Percentiles rank a stretch among this genome's conserved stretches.
Conservation (phyloP, 53 echinoderm and acorn worm genomes). For the Apostichopus leukothele region DNA sequence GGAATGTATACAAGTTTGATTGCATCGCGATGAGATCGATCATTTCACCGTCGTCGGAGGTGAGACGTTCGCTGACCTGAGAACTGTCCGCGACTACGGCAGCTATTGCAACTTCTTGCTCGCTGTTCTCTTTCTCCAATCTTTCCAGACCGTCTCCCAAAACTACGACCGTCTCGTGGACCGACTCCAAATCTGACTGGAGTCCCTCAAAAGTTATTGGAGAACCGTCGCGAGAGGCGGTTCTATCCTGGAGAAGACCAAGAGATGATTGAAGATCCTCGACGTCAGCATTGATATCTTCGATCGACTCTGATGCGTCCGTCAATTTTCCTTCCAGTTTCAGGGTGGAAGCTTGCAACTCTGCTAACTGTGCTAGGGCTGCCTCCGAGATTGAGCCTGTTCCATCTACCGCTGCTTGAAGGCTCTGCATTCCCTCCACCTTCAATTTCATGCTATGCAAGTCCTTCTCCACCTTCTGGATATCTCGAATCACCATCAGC, state of each 20-base stretch:
- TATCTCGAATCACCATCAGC: background rate
- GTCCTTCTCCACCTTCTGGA: constrained; percentile 11
- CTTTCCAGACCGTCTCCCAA: constrained; percentile 8
- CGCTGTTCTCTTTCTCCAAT: constrained; percentile 15
- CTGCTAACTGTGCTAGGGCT: constrained; percentile 4
- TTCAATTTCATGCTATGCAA: constrained; percentile 7
- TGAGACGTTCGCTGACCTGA: background rate
- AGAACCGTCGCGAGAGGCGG: constrained; percentile 8
- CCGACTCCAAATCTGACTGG: background rate
- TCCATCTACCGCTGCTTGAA: constrained; percentile 16
- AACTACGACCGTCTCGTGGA: background rate
- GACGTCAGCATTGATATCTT: background rate
- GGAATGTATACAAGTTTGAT: constrained; percentile 21
- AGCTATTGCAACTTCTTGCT: constrained; percentile 12
- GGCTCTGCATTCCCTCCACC: constrained; percentile 39
- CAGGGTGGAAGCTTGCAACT: background rate
- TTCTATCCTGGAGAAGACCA: background rate
- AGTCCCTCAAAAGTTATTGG: constrained; percentile 18
- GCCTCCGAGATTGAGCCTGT: background rate
- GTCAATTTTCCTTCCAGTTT: background rate
- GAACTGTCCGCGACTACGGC: background rate
- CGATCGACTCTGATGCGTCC: background rate
- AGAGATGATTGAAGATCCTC: constrained; percentile 7
- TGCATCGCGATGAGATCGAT: constrained; percentile 23
- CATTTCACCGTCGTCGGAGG: background rate